These are phyloP conservation scores for Podilymbus podiceps DNA, from an alignment of 2,113 vertebrate genomes.

Conservation along the genomic window DNA sequence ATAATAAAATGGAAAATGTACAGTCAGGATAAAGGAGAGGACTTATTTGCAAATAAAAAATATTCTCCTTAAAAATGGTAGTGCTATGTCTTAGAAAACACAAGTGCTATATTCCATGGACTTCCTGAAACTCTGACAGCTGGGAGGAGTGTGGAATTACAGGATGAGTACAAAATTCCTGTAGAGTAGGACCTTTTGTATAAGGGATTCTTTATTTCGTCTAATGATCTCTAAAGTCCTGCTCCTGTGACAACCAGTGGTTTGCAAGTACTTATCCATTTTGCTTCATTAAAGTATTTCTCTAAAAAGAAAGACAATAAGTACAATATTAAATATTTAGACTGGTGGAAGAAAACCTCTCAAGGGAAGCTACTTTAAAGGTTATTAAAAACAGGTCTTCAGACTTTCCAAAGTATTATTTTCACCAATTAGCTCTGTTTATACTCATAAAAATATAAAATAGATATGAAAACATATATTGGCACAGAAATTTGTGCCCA, in stretches of 20 bases:
- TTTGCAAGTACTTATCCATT: neutral
- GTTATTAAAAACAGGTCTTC: neutral
- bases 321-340: conserved; percentile 16
- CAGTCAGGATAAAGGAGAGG: neutral
- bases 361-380: neutral
- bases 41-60: neutral
- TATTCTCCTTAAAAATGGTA: neutral
- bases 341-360: neutral
- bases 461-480: neutral
- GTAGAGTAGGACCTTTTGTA: neutral
- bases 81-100: neutral
- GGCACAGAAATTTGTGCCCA: neutral
- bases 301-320: neutral
- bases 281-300: neutral
- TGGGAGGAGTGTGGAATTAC: neutral
- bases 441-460: neutral
- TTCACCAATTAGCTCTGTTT: neutral
- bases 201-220: neutral
- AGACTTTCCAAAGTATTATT: neutral
- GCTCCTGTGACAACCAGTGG: neutral
- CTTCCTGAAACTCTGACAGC: neutral
- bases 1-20: neutral
- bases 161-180: neutral
- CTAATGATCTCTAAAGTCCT: neutral
- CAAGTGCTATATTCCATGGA: neutral